These are phyloP conservation scores for Musca vetustissima DNA, from an alignment of 1,140 invertebrate genomes.

Conservation along the genomic window DNA sequence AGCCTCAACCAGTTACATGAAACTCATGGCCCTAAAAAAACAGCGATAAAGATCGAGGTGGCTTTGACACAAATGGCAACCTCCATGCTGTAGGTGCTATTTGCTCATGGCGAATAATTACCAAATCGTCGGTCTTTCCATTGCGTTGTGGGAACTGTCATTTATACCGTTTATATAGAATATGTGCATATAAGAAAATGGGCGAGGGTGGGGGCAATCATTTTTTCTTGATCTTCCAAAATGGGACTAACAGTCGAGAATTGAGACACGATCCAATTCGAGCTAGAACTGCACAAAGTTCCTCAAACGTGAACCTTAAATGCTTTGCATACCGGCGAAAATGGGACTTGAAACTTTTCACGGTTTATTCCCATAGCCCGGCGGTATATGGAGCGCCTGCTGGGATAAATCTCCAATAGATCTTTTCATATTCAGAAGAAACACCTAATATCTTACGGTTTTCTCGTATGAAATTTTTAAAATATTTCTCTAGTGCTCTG, in stretches of 20 bases:
- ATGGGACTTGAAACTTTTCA: constrained; percentile 40
- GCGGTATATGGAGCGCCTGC: too few relatives aligned
- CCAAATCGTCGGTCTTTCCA: neutral
- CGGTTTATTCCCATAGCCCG: constrained; percentile 38
- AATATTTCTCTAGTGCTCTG: neutral
- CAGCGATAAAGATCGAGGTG: too few relatives aligned
- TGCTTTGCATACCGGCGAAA: constrained; percentile 12
- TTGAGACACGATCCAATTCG: constrained; percentile 44
- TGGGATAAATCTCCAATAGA: too few relatives aligned
- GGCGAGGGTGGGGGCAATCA: constrained; percentile 42
- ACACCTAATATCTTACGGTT: neutral
- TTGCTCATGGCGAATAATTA: neutral
- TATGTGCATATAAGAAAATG: constrained; percentile 39
- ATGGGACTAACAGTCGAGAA: constrained; percentile 38
- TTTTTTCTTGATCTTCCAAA: constrained; percentile 41
- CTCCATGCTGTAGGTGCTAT: neutral
- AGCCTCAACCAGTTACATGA: too few relatives aligned
- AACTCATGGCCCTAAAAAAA: too few relatives aligned
- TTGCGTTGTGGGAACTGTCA: too few relatives aligned
- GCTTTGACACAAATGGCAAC: too few relatives aligned
- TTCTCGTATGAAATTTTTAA: neutral
- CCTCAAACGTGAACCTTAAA: constrained; percentile 35
- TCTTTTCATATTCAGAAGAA: too few relatives aligned
- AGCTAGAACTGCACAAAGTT: constrained; percentile 34
- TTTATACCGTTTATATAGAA: too few relatives aligned